These are phyloP conservation scores for Leptonema lineaticorne DNA, from an alignment of 1,140 invertebrate genomes.

Conservation along the genomic window DNA sequence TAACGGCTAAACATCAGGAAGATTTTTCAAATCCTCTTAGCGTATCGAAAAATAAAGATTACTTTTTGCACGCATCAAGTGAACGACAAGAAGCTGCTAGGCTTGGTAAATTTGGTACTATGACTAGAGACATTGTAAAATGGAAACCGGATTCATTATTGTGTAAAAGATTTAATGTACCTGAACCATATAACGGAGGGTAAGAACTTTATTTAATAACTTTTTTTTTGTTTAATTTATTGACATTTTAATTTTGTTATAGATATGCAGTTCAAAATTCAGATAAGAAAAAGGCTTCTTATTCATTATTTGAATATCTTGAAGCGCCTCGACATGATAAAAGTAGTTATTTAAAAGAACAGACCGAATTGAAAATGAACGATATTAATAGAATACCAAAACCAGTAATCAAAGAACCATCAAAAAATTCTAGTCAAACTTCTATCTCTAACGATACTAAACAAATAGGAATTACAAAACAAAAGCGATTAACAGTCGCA, in stretches of 20 bases:
- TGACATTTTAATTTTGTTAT: conserved; percentile 16
- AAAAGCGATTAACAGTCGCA: conserved; percentile 54
- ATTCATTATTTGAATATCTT: conserved; percentile 76
- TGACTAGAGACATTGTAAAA: conserved; percentile 68
- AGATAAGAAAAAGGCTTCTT: conserved; percentile 62
- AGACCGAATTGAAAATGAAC: conserved; percentile 46
- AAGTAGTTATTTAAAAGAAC: conserved; percentile 57
- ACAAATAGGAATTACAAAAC: background rate
- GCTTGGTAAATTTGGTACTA: conserved; percentile 78
- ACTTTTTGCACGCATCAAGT: conserved; percentile 46
- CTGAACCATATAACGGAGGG: conserved; percentile 73
- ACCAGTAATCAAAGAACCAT: background rate
- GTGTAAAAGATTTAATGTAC: conserved; percentile 93
- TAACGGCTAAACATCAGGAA: conserved; percentile 54
- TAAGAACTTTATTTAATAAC: conserved; percentile 32
- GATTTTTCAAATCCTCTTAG: conserved; percentile 27
- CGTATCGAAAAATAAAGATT: conserved; percentile 15
- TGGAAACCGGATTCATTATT: conserved; percentile 88
- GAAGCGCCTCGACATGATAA: conserved; percentile 60
- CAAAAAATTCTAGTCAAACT: background rate
- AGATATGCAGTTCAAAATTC: conserved; percentile 44
- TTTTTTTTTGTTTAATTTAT: conserved; percentile 5
- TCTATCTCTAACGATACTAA: background rate
- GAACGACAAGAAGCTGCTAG: conserved; percentile 69
- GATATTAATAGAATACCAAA: conserved; percentile 19